Evolutionary conservation across 2,113 vertebrate species (phyloP).

Genomic region (Tachysurus fulvidraco): DNA sequence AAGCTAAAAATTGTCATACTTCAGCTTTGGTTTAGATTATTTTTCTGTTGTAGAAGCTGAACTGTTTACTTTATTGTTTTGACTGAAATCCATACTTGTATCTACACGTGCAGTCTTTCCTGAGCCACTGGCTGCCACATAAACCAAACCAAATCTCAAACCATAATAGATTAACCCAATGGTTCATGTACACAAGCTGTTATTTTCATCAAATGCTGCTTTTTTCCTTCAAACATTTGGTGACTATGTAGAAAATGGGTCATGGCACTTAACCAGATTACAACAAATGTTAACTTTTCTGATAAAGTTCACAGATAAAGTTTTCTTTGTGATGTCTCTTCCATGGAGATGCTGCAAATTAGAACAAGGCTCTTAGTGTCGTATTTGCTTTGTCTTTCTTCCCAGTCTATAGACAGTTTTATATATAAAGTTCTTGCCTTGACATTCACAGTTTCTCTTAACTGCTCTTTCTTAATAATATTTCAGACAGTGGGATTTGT

Average conservation of each 20-base stretch:
- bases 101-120: background rate
- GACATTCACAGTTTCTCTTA: background rate
- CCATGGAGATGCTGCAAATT: conserved; percentile 4
- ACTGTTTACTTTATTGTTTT: background rate
- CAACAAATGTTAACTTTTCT: background rate
- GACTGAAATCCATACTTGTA: conserved; percentile 19
- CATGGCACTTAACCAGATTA: background rate
- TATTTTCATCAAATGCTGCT: conserved; percentile 5
- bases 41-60: background rate
- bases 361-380: background rate
- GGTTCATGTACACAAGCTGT: background rate
- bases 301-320: background rate
- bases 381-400: conserved; percentile 22
- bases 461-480: background rate
- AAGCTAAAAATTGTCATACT: background rate
- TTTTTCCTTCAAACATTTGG: conserved; percentile 13
- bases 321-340: background rate
- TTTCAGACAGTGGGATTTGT: too few species aligned
- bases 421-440: background rate
- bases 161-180: background rate
- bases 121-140: conserved; percentile 29
- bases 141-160: background rate
- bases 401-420: background rate
- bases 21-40: background rate
- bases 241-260: too few species aligned